Base-by-base conservation (phyloP, 1,140 invertebrate species). In the Polypedilum pembai region DNA sequence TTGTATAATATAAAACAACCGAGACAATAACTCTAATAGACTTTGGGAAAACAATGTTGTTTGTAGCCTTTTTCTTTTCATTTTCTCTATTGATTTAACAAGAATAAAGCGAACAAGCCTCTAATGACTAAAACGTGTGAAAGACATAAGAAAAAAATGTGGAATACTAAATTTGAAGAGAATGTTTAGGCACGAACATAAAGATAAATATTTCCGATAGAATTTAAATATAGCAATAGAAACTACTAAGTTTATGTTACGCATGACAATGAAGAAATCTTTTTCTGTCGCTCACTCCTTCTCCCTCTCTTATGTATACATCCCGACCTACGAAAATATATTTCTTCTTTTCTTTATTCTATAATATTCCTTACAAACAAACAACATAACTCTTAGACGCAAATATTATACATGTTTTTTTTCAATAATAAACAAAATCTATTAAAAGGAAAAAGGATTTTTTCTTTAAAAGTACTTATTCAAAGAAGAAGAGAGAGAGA, bases 221-320 rank as follows among this genome's bases (percentile, higher is more conserved):
- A 56, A 56, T 56, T 56, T 56, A 56, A 56, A 56, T 56, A n/a
- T 56, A 56, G 45, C 45, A 56, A 56, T n/a, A 56, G n/a, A n/a
- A 56, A 56, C 45, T 56, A 56, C 15, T 15, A 56, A 12, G 45
- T 56, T 56, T 56, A 56, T 56, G 45, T 15, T 56, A 56, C 45
- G 45, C 45, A 56, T 56, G 45, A 56, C 45, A 56, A 56, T 56
- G n/a, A 56, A 56, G n/a, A 33, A 33, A 33, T 33, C 24, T 33
- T 33, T 33, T 33, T 5, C 5, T 33, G 24, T 33, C 24, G 24
- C 24, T 33, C 24, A 3, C 24, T 33, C 24, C 5, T 5, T 33
- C 24, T 33, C 24, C 5, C 15, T 45, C 8, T 45, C 8, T 45
- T 45, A n/a, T 56, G 12, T n/a, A n/a, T 15, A 56, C 45, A 56